Conservation (phyloP, 2,888 invertebrate species). For the Tridacna gigas region DNA sequence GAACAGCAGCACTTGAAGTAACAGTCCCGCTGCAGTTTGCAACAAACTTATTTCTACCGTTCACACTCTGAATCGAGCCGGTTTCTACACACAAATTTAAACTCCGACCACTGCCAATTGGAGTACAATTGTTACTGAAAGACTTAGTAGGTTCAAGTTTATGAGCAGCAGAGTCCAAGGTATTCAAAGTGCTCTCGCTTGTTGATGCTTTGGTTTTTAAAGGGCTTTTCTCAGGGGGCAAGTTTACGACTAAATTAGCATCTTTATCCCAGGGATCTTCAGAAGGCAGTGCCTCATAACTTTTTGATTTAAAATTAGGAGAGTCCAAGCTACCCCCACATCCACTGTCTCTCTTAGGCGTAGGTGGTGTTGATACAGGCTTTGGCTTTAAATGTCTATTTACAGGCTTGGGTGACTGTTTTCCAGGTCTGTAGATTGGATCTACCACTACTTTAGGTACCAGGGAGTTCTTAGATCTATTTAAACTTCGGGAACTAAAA, state of each 20-base stretch:
- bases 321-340: constrained; percentile 65
- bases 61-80: constrained; percentile 37
- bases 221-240: constrained; percentile 33
- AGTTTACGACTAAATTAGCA: constrained; percentile 45
- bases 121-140: constrained; percentile 47
- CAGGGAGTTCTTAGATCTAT: constrained; percentile 75
- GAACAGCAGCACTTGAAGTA: constrained; percentile 87
- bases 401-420: constrained; percentile 44
- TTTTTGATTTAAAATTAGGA: constrained; percentile 62
- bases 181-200: constrained; percentile 46
- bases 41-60: constrained; percentile 40
- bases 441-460: constrained; percentile 71
- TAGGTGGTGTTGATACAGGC: constrained; percentile 52
- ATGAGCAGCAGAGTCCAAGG: constrained; percentile 37
- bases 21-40: constrained; percentile 92
- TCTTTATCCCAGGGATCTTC: constrained; percentile 69
- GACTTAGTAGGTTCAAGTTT: constrained; percentile 41
- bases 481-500: constrained; percentile 77
- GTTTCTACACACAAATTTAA: constrained; percentile 39
- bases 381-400: constrained; percentile 33
- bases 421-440: constrained; percentile 64
- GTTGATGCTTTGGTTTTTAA: constrained; percentile 23
- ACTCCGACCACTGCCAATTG: constrained; percentile 52
- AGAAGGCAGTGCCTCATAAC: constrained; percentile 65
- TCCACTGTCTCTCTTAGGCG: constrained; percentile 67